Evolutionary conservation across 2,113 vertebrate genomes (phyloP).

Genomic region (Tragelaphus buxtoni): DNA sequence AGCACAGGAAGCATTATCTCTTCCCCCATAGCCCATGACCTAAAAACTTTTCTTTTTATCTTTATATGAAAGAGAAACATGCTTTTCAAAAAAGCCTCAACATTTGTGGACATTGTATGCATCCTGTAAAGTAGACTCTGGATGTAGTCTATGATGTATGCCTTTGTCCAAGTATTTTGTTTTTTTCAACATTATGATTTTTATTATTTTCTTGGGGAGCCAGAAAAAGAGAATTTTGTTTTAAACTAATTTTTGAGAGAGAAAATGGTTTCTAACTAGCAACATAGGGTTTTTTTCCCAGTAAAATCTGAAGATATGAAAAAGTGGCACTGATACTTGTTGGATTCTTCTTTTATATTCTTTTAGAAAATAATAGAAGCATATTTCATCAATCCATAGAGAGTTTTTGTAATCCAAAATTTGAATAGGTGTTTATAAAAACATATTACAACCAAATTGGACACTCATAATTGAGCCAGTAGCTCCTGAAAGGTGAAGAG

Average conservation of each 20-base stretch:
- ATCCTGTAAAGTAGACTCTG: constrained; percentile 68
- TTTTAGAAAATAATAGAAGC: constrained; percentile 15
- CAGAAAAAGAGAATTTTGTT: constrained; percentile 71
- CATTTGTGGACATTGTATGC: constrained; percentile 67
- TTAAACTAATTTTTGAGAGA: constrained; percentile 78
- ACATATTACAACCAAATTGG: constrained; percentile 33
- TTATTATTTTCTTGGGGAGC: background rate
- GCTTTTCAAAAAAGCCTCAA: constrained; percentile 76
- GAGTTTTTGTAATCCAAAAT: constrained; percentile 53
- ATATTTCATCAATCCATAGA: background rate
- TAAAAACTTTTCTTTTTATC: constrained; percentile 84
- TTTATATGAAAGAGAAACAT: constrained; percentile 81
- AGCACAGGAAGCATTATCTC: constrained; percentile 82
- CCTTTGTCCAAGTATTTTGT: constrained; percentile 68
- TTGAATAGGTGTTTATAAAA: constrained; percentile 26
- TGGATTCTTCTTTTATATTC: constrained; percentile 6
- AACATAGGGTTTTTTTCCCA: background rate
- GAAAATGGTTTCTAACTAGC: constrained; percentile 71
- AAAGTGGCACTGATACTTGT: constrained; percentile 30
- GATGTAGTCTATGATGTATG: constrained; percentile 73
- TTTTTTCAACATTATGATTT: constrained; percentile 55
- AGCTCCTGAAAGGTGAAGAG: background rate
- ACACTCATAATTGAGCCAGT: constrained; percentile 1
- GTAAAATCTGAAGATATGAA: constrained; percentile 44
- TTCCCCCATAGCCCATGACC: constrained; percentile 79